Evolutionary conservation across 2,888 invertebrate genomes (phyloP).

Genomic region (Ditylenchus weischeri): DNA sequence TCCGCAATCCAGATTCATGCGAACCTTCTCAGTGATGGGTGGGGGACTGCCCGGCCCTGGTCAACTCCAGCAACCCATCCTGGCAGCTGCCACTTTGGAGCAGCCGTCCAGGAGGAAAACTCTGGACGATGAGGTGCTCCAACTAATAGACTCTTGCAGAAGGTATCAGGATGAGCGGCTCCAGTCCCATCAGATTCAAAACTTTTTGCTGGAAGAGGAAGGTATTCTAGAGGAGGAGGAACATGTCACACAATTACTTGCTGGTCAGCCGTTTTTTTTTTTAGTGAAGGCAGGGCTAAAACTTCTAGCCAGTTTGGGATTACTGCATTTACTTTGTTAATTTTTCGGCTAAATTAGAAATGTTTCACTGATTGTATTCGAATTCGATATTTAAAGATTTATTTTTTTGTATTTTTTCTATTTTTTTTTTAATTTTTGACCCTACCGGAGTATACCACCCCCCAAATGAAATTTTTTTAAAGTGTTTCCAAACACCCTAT

Average conservation of each 20-base stretch:
- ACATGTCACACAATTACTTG: slow-evolving; percentile 34
- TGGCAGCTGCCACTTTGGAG: background rate
- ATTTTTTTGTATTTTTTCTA: too few species aligned
- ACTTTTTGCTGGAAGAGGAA: slow-evolving; percentile 51
- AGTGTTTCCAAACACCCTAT: too few species aligned
- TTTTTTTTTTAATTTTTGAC: too few species aligned
- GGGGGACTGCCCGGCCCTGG: background rate
- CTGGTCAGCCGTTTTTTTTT: slow-evolving; percentile 22
- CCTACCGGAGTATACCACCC: too few species aligned
- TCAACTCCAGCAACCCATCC: slow-evolving; percentile 10
- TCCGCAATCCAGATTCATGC: slow-evolving; percentile 35
- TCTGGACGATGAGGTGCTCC: slow-evolving; percentile 56
- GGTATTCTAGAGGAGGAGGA: slow-evolving; percentile 27
- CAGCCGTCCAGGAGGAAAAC: slow-evolving; percentile 40
- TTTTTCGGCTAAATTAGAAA: too few species aligned
- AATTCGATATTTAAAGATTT: too few species aligned
- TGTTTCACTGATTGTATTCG: too few species aligned
- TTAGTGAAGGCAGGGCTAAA: too few species aligned
- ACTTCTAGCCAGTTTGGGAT: too few species aligned
- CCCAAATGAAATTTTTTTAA: too few species aligned
- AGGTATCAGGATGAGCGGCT: slow-evolving; percentile 55
- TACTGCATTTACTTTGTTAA: too few species aligned
- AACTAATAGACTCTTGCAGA: slow-evolving; percentile 54
- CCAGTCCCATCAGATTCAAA: slow-evolving; percentile 41
- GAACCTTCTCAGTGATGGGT: slow-evolving; percentile 39